These are phyloP conservation scores for Euzophera pinguis DNA, from an alignment of 2,888 invertebrate genomes.

Conservation along the genomic window DNA sequence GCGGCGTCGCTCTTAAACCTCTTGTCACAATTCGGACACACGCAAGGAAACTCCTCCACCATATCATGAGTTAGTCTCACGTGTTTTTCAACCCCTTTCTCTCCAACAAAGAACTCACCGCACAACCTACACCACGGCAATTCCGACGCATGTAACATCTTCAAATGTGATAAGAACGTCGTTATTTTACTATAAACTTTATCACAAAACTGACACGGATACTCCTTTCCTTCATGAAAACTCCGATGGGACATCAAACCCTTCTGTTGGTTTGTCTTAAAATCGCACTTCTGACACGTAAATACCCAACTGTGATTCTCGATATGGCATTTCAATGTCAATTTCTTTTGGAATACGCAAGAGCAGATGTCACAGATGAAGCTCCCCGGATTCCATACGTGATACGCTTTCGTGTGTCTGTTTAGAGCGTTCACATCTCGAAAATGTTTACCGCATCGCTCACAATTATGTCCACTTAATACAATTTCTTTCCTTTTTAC, in stretches of 20 bases:
- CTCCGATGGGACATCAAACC: not conserved
- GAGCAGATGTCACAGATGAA: not conserved
- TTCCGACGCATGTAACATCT: not conserved
- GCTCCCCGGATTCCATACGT: not conserved
- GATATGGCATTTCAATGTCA: not conserved
- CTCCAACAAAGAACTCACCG: not conserved
- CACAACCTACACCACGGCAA: not conserved
- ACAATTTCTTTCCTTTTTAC: not conserved
- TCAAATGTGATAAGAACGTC: not conserved
- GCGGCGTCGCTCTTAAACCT: conserved; percentile 19
- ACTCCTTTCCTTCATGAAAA: not conserved
- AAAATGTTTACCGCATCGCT: not conserved
- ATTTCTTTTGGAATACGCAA: not conserved
- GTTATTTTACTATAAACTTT: not conserved
- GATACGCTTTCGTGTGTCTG: not conserved
- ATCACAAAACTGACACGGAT: not conserved
- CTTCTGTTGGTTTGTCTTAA: not conserved
- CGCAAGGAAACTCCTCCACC: conserved; percentile 11
- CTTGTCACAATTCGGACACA: conserved; percentile 19
- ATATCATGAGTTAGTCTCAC: conserved; percentile 25
- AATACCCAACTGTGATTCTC: not conserved
- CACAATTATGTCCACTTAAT: not conserved
- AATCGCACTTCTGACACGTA: not conserved
- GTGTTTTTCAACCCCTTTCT: conserved; percentile 26
- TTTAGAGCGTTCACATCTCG: not conserved